Evolutionary conservation across 2,888 invertebrate genomes (phyloP).

Genomic region (Eristalis intricaria): DNA sequence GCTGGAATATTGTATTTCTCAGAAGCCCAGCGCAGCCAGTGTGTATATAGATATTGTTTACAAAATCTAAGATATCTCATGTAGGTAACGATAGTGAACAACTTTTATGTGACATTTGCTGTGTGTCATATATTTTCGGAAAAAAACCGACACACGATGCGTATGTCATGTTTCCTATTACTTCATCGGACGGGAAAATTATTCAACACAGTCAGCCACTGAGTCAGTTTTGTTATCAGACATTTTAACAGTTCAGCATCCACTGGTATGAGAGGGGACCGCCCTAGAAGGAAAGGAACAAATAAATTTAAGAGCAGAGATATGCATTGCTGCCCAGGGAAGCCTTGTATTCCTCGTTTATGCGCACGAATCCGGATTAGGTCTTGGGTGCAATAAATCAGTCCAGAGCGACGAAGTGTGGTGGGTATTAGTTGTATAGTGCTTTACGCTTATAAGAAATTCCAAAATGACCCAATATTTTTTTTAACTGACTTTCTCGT

Average conservation of each 20-base stretch:
- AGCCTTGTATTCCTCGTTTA: no score
- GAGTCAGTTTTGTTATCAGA: background rate
- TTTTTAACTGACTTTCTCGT: no score
- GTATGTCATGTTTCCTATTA: background rate
- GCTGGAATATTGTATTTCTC: no score
- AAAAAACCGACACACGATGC: background rate
- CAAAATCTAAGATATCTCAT: background rate
- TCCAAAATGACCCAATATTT: no score
- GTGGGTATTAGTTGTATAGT: no score
- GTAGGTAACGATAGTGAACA: background rate
- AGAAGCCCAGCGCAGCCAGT: background rate
- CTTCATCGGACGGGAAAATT: background rate
- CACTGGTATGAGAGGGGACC: background rate
- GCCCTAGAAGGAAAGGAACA: no score
- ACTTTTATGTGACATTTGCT: background rate
- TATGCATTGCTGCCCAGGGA: no score
- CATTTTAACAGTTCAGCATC: background rate
- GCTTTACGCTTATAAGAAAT: no score
- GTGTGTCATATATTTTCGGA: background rate
- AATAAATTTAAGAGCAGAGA: no score
- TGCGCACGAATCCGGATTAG: no score
- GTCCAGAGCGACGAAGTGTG: no score
- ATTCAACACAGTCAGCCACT: background rate
- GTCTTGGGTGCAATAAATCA: no score
- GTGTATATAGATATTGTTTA: background rate